Conservation (phyloP, 2,797 vertebrate species). For the Ctenopoma kingsleyae region DNA sequence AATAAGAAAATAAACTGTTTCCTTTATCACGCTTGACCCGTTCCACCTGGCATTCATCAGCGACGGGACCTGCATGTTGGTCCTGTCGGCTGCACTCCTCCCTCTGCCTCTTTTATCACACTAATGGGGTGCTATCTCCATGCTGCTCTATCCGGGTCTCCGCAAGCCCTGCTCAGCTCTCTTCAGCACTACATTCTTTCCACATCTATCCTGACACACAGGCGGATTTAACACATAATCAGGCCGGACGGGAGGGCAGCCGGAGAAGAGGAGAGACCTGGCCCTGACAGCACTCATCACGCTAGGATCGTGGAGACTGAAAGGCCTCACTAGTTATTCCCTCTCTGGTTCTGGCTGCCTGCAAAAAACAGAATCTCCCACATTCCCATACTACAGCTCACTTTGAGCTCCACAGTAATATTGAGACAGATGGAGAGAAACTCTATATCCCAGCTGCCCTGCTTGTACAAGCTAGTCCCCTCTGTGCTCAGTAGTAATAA, state of each 20-base stretch:
- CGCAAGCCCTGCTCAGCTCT: slow-evolving; percentile 51
- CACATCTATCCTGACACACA: slow-evolving; percentile 79
- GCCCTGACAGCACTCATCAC: slow-evolving; percentile 82
- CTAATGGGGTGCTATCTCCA: slow-evolving; percentile 85
- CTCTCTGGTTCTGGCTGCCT: slow-evolving; percentile 34
- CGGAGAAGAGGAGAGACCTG: slow-evolving; percentile 21
- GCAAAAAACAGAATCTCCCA: slow-evolving; percentile 54
- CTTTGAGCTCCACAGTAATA: slow-evolving; percentile 40
- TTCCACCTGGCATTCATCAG: slow-evolving; percentile 88
- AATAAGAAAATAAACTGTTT: slow-evolving; percentile 86
- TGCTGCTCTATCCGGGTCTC: slow-evolving; percentile 72
- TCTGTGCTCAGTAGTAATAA: slow-evolving; percentile 46
- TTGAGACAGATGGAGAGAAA: slow-evolving; percentile 65
- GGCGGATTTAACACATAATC: slow-evolving; percentile 85
- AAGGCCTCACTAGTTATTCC: slow-evolving; percentile 50
- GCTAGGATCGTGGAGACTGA: slow-evolving; percentile 54
- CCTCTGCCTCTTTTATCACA: slow-evolving; percentile 84
- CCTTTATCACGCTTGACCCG: slow-evolving; percentile 80
- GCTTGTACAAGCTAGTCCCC: slow-evolving; percentile 35
- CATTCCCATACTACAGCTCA: slow-evolving; percentile 45
- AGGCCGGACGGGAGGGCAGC: slow-evolving; percentile 64
- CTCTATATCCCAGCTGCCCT: slow-evolving; percentile 59
- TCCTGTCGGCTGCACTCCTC: slow-evolving; percentile 82
- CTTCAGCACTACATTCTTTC: slow-evolving; percentile 77
- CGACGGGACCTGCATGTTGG: slow-evolving; percentile 73